Base-by-base conservation (phyloP, 1,140 invertebrate genomes). In the Laupala kohalensis region DNA sequence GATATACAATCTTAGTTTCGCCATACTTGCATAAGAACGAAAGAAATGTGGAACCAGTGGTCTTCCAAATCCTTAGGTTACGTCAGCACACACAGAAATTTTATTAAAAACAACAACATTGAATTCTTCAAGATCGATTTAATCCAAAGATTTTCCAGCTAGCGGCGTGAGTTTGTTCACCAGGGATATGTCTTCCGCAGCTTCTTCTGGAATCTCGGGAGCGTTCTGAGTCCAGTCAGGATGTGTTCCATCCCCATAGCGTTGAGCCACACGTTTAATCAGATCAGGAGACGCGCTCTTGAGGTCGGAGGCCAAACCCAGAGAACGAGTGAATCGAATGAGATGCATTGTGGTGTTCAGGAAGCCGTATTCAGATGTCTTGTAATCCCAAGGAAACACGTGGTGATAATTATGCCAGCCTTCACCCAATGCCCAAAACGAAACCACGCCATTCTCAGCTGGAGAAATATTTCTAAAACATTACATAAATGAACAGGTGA, bases 321-420 rank as follows among this genome's bases (percentile, higher is more conserved):
- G 72, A 19, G 71, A 67, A 6, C 81, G 80, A 75, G 81, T 80
- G 12, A 80, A 75, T 74, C 86, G 84, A 72, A 87, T 85, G 73
- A 86, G 82, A 4, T 80, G 64, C 19, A 80, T 84, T 5, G 84
- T 86, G 6, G 68, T 9, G 62, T 74, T 74, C 23, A 69, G 25
- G 37, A 15, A 6, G 13, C 70, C 70, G 27, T 72, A 25, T 25
- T 74, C 73, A 19, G 81, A 81, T 4, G 82, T 79, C n/a, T 78
- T 75, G 73, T 83, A 83, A 77, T 87, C 86, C 71, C 82, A 81
- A 0, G 86, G 86, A 77, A 88, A 88, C 1, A 81, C 83, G 74
- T 87, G 86, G 73, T 87, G 86, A 76, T 86, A 89, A 76, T 88
- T 86, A 75, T 86, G 85, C 75, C 81, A 85, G 27, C 85, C 85